Percentiles rank a stretch among this genome's conserved stretches.
These are phyloP conservation scores for Catharus minimus DNA, from an alignment of 2,113 vertebrate species.

Conservation along the genomic window DNA sequence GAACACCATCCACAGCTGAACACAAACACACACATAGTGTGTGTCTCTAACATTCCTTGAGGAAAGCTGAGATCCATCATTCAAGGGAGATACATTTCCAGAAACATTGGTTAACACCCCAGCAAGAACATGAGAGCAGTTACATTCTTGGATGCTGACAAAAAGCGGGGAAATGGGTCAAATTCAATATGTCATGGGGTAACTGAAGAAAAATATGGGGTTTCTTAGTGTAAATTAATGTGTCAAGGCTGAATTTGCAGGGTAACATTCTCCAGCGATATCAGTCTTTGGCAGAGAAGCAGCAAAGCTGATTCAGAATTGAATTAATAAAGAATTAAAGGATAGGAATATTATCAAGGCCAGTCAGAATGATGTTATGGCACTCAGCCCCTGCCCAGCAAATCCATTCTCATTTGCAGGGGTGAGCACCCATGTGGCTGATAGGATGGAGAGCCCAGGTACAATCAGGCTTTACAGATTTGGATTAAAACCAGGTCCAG, in stretches of 20 bases:
- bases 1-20: not conserved
- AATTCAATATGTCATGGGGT: not conserved
- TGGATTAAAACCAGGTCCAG: not conserved
- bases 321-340: slow-evolving; percentile 18
- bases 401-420: slow-evolving; percentile 1
- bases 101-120: not conserved
- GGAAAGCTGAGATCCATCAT: not conserved
- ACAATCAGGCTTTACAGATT: not conserved
- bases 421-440: not conserved
- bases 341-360: not conserved
- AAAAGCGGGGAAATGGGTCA: not conserved
- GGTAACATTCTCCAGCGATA: not conserved
- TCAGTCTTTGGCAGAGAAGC: not conserved
- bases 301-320: not conserved
- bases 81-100: not conserved
- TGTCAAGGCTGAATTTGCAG: not conserved
- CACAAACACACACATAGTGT: not conserved
- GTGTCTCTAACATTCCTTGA: not conserved
- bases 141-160: not conserved
- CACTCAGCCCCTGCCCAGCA: not conserved
- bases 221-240: not conserved
- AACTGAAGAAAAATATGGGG: not conserved
- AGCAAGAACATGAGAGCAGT: not conserved
- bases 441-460: not conserved
- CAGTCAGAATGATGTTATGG: not conserved